phyloP scores from a whole-genome alignment of 2,888 invertebrate genomes.

The Lapara coniferarum region DNA sequence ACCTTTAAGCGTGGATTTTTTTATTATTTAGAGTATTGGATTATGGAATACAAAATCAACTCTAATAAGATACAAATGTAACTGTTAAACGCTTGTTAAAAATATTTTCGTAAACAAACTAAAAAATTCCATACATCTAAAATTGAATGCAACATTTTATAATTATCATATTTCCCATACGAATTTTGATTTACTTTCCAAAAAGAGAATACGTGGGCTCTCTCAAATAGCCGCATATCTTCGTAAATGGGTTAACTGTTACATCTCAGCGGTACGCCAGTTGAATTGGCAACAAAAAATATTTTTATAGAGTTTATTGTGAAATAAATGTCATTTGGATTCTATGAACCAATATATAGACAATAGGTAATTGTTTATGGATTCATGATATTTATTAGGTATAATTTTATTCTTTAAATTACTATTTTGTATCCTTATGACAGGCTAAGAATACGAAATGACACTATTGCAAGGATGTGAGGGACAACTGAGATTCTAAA shows the following conservation, averaged over 20 bases:
- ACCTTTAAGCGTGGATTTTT: too few relatives aligned
- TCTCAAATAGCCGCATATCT: background rate
- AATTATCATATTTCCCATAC: conserved; percentile 23
- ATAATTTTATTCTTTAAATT: background rate
- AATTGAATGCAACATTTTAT: background rate
- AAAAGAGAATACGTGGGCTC: conserved; percentile 5
- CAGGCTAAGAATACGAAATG: too few relatives aligned
- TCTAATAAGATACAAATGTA: too few relatives aligned
- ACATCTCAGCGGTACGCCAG: background rate
- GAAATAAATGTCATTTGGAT: conserved; percentile 12
- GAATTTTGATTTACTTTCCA: conserved; percentile 11
- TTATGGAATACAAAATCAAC: too few relatives aligned
- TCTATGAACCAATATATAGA: background rate
- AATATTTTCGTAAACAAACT: background rate
- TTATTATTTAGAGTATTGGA: too few relatives aligned
- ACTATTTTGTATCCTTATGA: background rate
- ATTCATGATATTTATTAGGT: background rate
- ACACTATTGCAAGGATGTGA: too few relatives aligned
- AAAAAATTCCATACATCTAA: conserved; percentile 2
- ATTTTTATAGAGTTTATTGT: conserved; percentile 23
- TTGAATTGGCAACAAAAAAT: conserved; percentile 26
- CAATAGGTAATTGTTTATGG: background rate
- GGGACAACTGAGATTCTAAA: too few relatives aligned
- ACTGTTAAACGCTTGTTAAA: background rate
- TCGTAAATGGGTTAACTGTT: conserved; percentile 9